These are phyloP conservation scores for Rhizoglyphus robini DNA, from an alignment of 1,140 invertebrate genomes.

Conservation along the genomic window DNA sequence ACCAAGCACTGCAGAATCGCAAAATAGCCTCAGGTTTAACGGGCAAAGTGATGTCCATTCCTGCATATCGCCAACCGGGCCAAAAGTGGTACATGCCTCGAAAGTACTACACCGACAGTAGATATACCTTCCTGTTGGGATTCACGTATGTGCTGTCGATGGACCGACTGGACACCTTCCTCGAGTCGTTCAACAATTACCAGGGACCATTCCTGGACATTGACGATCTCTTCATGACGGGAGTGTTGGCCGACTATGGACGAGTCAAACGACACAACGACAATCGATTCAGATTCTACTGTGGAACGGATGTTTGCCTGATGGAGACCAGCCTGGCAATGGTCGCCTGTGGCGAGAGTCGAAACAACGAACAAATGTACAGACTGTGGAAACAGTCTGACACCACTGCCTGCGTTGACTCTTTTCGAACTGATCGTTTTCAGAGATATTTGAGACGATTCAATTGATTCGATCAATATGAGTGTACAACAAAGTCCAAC, in stretches of 20 bases:
- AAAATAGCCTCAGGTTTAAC: not conserved
- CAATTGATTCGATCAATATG: not conserved
- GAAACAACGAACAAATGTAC: not conserved
- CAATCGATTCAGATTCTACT: not conserved
- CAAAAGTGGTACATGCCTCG: constrained; percentile 8
- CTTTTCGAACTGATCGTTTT: not conserved
- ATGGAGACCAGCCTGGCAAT: not conserved
- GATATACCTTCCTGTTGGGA: constrained; percentile 11
- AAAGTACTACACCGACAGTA: not conserved
- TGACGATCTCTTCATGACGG: constrained; percentile 11
- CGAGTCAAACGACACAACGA: not conserved
- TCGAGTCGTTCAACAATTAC: not conserved
- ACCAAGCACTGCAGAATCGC: not conserved
- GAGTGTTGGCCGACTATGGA: not conserved
- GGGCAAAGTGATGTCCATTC: constrained; percentile 1
- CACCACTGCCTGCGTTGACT: not conserved
- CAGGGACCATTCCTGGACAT: constrained; percentile 14
- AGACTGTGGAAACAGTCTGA: not conserved
- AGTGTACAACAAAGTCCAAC: too few relatives aligned
- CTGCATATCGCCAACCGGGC: not conserved
- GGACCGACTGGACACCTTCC: not conserved
- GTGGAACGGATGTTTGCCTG: constrained; percentile 1
- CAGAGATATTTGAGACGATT: not conserved
- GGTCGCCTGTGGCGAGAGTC: not conserved
- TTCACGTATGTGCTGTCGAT: constrained; percentile 9